phyloP scores from a whole-genome alignment of 2,888 invertebrate genomes.

The Augiades crinisus region DNA sequence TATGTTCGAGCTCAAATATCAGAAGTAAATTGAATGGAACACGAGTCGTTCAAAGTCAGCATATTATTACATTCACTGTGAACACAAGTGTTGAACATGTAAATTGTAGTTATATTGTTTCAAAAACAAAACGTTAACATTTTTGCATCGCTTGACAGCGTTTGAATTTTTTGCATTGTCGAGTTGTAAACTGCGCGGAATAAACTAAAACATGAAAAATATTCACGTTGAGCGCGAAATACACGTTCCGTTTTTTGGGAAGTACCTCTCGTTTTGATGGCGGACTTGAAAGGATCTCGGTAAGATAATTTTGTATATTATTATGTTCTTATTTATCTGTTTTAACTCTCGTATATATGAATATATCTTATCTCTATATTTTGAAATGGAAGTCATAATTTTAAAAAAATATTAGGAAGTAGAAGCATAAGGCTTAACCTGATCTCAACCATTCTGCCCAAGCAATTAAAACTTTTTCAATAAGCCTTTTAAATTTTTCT shows the following conservation, averaged over 20 bases:
- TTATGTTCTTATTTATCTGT: no score
- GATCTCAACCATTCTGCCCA: no score
- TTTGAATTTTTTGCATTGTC: slow-evolving; percentile 12
- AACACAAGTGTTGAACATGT: slow-evolving; percentile 14
- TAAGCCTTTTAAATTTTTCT: no score
- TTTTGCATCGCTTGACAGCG: slow-evolving; percentile 17
- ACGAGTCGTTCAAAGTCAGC: slow-evolving; percentile 5
- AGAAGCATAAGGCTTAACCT: no score
- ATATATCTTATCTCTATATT: no score
- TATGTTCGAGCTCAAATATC: slow-evolving; percentile 7
- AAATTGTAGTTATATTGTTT: slow-evolving; percentile 25
- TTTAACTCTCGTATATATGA: no score
- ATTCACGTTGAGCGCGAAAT: slow-evolving; percentile 27
- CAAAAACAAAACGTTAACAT: slow-evolving; percentile 12
- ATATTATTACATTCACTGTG: slow-evolving; percentile 2
- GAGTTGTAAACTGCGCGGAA: slow-evolving; percentile 9
- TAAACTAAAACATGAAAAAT: slow-evolving; percentile 36
- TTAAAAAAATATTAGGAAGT: no score
- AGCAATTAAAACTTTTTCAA: no score
- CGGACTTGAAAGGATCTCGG: slow-evolving; percentile 32
- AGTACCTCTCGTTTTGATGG: slow-evolving; percentile 35
- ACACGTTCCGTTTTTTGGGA: slow-evolving; percentile 35
- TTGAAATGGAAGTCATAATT: no score
- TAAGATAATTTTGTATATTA: slow-evolving; percentile 26
- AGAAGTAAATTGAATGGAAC: not conserved